Evolutionary conservation across 2,888 invertebrate genomes (phyloP).

Genomic region (Neoascia interrupta): DNA sequence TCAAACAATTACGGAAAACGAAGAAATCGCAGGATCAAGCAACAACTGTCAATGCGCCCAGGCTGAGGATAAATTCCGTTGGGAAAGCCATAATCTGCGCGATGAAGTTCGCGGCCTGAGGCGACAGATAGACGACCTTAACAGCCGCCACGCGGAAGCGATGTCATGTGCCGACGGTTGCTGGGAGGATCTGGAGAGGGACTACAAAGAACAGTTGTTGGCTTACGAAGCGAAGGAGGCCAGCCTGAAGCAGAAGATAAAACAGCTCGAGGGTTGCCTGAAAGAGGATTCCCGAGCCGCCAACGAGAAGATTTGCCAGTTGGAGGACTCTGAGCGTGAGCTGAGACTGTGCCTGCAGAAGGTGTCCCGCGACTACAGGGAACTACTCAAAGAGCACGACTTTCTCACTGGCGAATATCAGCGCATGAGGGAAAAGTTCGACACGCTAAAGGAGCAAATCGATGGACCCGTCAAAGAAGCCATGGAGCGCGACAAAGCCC

Average conservation of each 20-base stretch:
- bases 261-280: constrained; percentile 81
- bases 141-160: constrained; percentile 85
- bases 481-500: constrained; percentile 76
- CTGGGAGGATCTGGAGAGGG: constrained; percentile 85
- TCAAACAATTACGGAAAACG: background rate
- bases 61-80: constrained; percentile 35
- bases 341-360: constrained; percentile 81
- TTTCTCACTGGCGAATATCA: constrained; percentile 80
- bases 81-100: constrained; percentile 72
- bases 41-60: constrained; percentile 10
- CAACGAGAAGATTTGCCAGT: constrained; percentile 81
- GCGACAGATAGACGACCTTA: constrained; percentile 81
- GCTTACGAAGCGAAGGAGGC: constrained; percentile 80
- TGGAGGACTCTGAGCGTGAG: constrained; percentile 82
- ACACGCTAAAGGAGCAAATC: constrained; percentile 80
- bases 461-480: constrained; percentile 77
- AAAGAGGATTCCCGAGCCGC: constrained; percentile 81
- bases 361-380: constrained; percentile 81
- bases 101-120: constrained; percentile 76
- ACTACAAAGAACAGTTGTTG: constrained; percentile 83
- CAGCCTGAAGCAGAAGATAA: constrained; percentile 81
- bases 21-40: constrained; percentile 1
- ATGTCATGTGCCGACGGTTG: constrained; percentile 86
- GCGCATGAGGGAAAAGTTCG: constrained; percentile 81
- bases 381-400: constrained; percentile 80